Evolutionary conservation across 2,888 invertebrate genomes (phyloP).

Genomic region (Anoncus sp.): DNA sequence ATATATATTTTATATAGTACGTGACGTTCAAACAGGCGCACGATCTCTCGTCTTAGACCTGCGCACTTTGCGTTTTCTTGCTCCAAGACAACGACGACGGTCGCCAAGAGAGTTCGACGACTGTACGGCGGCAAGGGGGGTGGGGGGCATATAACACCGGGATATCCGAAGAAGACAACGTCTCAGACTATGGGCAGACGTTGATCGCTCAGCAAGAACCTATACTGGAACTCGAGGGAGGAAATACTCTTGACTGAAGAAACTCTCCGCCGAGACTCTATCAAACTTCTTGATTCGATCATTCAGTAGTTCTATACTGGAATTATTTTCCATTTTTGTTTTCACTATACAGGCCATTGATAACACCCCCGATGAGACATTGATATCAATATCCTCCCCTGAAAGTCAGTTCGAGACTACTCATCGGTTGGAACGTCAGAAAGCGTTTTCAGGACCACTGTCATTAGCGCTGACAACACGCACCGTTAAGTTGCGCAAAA

Average conservation of each 20-base stretch:
- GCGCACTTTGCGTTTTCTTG: constrained; percentile 52
- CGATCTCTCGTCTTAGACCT: constrained; percentile 42
- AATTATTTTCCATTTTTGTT: background rate
- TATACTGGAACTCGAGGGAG: constrained; percentile 24
- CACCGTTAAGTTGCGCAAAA: background rate
- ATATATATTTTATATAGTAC: constrained; percentile 2
- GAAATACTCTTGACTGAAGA: background rate
- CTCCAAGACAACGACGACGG: constrained; percentile 40
- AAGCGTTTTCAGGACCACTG: constrained; percentile 3
- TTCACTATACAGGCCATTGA: background rate
- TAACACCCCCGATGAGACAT: background rate
- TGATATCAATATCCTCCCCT: background rate
- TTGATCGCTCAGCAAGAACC: constrained; percentile 43
- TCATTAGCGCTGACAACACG: constrained; percentile 6
- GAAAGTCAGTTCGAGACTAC: background rate
- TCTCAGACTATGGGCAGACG: constrained; percentile 43
- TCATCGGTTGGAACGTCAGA: background rate
- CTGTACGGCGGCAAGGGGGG: too few species aligned
- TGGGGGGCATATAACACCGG: constrained; percentile 31
- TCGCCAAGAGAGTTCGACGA: constrained; percentile 60
- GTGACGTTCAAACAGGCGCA: background rate
- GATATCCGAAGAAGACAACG: constrained; percentile 45
- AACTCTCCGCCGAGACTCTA: background rate
- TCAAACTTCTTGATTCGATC: too few species aligned
- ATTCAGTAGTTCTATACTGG: background rate